Evolutionary conservation across 2,113 vertebrate genomes (phyloP), one percentile per base, ranked within the genome.

Genomic region (Labrus mixtus): DNA sequence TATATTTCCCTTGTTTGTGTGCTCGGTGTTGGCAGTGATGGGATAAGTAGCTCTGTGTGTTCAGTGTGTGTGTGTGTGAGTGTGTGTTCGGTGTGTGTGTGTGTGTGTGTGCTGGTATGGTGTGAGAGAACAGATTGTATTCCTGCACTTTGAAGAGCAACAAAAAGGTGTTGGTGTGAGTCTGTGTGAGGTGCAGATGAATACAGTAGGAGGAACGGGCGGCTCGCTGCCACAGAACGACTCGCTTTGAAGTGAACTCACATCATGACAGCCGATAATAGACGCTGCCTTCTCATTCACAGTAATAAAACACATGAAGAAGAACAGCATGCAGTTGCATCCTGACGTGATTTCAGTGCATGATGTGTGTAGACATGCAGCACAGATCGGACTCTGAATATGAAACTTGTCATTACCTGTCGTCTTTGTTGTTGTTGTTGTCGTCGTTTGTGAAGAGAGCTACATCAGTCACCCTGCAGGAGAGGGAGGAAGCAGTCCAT

Each of bases 121-220:
- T 22, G 73, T 43, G 65, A 59, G 69, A 55, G 50, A 79, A 59
- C 82, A 63, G 57, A 85, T 55, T 84, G 67, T 61, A 37, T 65
- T 17, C 58, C 23, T 46, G 13, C 63, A 64, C 68, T 76, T 73
- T 84, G 81, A 86, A 86, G 76, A 80, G 78, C 50, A 54, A 75
- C 20, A 68, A 43, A 68, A 39, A 59, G 71, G 61, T 56, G 75
- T 67, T 19, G 10, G 19, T 58, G 59, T 45, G n/a, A 8, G 50
- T 48, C 23, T 64, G 64, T 60, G 20, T 22, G 75, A 69, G 67
- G 56, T 55, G 56, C 6, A 16, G 66, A 46, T 79, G 74, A 73
- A 71, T 51, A 46, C 73, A 76, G 73, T 15, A n/a, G 74, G 67
- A 76, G 68, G 63, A 58, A 37, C 55, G 48, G 39, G 11, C 19